Evolutionary conservation across 1,140 invertebrate species (phyloP), one percentile per base, ranked within the genome.

Genomic region (Mizuhopecten yessoensis): DNA sequence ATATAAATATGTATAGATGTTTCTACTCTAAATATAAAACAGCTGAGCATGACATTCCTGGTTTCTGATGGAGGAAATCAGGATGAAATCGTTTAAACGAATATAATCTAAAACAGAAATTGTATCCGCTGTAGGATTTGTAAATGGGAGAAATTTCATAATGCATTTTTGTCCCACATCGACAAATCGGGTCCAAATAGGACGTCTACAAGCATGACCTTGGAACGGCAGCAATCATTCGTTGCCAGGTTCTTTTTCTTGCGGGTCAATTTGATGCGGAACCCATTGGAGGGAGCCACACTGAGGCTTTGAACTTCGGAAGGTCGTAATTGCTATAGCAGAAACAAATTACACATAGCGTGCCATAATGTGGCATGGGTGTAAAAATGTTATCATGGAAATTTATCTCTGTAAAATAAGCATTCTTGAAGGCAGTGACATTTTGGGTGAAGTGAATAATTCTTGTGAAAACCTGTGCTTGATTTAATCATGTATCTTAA

Each of bases 311-410:
- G n/a, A 29, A 75, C 15, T 5, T 75, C 29, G 23, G 57, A 75
- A n/a, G 57, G 57, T 75, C 57, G 5, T 75, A 75, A 75, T 75
- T 75, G 29, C 57, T 29, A 75, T 29, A 75, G 29, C 57, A 29
- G 23, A 29, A 5, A 7, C 57, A 75, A 75, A 75, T 75, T 75
- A 75, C n/a, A 75, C 57, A n/a, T 75, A 75, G 57, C n/a, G 17
- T 29, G 57, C 57, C 45, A 75, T 5, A 75, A n/a, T 75, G 57
- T n/a, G 57, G 57, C 57, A 29, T n/a, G n/a, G 57, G 29, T 75
- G 57, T 29, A 29, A 29, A 75, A 75, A 75, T 75, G 57, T 75
- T 75, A 75, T 45, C 42, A 45, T 75, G 57, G 23, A 75, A 75
- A 75, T 75, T 75, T n/a, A 75, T 75, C 57, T 29, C 1, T 17